Evolutionary conservation across 2,113 vertebrate genomes (phyloP), one percentile per base, ranked within the genome.

Genomic region (Hassar affinis): DNA sequence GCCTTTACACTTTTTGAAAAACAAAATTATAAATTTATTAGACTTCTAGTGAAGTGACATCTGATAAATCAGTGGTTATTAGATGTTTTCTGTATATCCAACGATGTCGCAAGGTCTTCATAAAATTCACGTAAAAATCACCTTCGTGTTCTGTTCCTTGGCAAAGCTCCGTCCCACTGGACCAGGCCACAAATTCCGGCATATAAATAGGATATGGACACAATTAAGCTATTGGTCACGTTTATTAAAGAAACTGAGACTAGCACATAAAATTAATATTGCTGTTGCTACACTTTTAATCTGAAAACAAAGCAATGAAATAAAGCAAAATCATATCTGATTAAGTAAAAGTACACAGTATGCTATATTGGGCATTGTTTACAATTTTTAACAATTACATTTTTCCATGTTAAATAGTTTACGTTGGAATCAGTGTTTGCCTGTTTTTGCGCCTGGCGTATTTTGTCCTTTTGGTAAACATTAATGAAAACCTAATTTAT

Each of bases 141-240:
- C 49, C 10, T 54, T 35, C 17, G 25, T 49, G 47, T 74, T 71
- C 25, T 71, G 27, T 27, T 74, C 17, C 71, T 77, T 56, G 74
- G 51, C 74, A 77, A 56, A 14, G 30, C 30, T 35, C 4, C 18
- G 6, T 77, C 30, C 17, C 33, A 54, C 38, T 77, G 49, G 74
- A 30, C 51, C 74, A 77, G 33, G 4, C 10, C 30, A 77, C 51
- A 25, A 77, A 56, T 77, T 77, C 30, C 6, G 18, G 10, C 7
- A 22, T 56, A 56, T 77, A 77, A 77, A 77, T 56, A 77, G 74
- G 33, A 38, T 56, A 5, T 77, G 30, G 51, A 38, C 30, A 25
- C 18, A 38, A 49, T 77, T 77, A 42, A 6, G 2, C 38, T 42
- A 56, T 25, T 51, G 18, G 30, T 77, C 72, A 56, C 4, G 30